Conservation (phyloP, 1,140 invertebrate genomes). For the Drosophila burlai region DNA sequence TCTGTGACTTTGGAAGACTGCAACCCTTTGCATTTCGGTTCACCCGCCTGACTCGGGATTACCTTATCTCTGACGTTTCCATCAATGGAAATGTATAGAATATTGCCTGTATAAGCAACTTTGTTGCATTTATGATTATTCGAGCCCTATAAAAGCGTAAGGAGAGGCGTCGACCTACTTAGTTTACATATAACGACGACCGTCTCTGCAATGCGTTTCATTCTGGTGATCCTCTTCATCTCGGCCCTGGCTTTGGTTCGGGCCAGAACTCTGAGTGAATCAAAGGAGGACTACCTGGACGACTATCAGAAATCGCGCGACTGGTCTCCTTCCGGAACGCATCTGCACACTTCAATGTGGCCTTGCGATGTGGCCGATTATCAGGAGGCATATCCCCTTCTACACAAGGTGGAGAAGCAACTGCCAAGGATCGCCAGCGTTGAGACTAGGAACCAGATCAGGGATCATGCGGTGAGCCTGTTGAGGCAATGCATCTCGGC, state of each 20-base stretch:
- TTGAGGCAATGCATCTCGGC: conserved; percentile 45
- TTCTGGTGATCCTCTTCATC: conserved; percentile 27
- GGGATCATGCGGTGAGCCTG: conserved; percentile 30
- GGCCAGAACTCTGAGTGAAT: conserved; percentile 8
- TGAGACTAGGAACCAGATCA: conserved; percentile 17
- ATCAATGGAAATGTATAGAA: neutral
- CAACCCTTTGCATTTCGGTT: neutral
- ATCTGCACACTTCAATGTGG: conserved; percentile 39
- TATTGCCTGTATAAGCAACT: neutral
- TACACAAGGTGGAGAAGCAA: conserved; percentile 68
- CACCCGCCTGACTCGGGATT: neutral
- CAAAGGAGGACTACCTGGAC: conserved; percentile 19
- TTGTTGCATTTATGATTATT: neutral
- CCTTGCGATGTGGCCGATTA: conserved; percentile 47
- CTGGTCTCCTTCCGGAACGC: neutral
- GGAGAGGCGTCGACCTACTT: neutral
- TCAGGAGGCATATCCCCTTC: conserved; percentile 17
- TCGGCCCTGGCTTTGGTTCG: conserved; percentile 23
- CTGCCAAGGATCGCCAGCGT: conserved; percentile 34
- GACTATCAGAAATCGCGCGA: neutral
- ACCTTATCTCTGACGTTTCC: neutral
- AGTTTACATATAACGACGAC: neutral
- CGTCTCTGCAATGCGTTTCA: conserved; percentile 31
- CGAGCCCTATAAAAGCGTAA: conserved; percentile 20
- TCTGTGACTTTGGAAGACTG: neutral